Conservation (phyloP, 2,797 vertebrate genomes). For the Orestias chungarensis region DNA sequence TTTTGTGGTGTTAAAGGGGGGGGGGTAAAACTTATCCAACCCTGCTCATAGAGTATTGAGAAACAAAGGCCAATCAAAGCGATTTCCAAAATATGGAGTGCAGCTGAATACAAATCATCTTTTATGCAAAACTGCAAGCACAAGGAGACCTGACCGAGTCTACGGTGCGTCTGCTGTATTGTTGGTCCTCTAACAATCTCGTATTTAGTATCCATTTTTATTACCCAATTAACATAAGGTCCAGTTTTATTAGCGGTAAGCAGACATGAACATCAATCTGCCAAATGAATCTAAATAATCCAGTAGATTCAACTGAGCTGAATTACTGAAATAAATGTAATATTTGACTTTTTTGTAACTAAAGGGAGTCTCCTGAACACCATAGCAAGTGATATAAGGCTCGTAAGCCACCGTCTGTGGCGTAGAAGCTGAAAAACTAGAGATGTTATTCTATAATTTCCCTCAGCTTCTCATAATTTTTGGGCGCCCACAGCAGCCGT, state of each 20-base stretch:
- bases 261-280: neutral
- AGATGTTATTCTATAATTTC: neutral
- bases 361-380: neutral
- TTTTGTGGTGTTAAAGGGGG: too few relatives aligned
- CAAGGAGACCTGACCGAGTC: neutral
- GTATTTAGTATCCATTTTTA: neutral
- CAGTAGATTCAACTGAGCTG: neutral
- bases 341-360: too few relatives aligned
- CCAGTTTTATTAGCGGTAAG: neutral
- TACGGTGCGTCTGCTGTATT: neutral
- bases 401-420: neutral
- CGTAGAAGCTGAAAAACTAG: neutral
- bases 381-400: neutral
- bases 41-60: too few relatives aligned
- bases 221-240: neutral
- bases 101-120: neutral
- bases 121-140: neutral
- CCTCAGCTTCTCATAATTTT: slow-evolving; percentile 68
- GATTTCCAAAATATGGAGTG: too few relatives aligned
- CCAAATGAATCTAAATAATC: neutral
- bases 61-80: too few relatives aligned
- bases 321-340: neutral
- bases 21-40: too few relatives aligned
- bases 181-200: neutral
- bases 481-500: slow-evolving; percentile 77